Conservation (phyloP, 2,797 vertebrate species). For the Sebastes umbrosus region DNA sequence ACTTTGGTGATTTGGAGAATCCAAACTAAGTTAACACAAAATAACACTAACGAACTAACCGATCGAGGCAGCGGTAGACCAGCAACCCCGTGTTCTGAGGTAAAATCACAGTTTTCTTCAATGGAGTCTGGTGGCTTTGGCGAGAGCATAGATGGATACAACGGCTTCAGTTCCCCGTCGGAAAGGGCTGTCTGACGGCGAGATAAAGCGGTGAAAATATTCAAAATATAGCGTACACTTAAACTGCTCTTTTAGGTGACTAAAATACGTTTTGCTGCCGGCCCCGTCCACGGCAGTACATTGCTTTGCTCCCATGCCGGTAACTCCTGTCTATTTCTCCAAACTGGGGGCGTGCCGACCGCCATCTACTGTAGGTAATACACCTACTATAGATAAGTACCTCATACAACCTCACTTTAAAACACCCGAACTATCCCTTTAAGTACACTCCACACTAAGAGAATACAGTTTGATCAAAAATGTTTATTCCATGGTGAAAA, state of each 20-base stretch:
- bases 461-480: constrained; percentile 62
- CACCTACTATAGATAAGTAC: accelerated
- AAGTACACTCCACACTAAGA: background rate
- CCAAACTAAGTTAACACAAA: too few relatives aligned
- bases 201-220: background rate
- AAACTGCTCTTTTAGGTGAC: background rate
- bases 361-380: too few relatives aligned
- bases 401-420: accelerated
- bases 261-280: background rate
- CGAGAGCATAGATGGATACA: background rate
- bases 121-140: background rate
- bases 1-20: background rate
- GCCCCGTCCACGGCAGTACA: accelerated
- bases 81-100: background rate
- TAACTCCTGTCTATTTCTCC: accelerated
- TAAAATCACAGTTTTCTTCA: accelerated
- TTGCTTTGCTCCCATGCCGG: background rate
- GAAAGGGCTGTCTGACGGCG: background rate
- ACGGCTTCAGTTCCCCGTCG: too few relatives aligned
- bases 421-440: background rate
- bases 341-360: too few relatives aligned
- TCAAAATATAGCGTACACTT: background rate
- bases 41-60: too few relatives aligned
- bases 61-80: background rate
- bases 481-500: constrained; percentile 76